Percentiles rank a stretch among this genome's conserved stretches.
phyloP scores from a whole-genome alignment of 1,140 invertebrate genomes.

The Armadillidium nasatum region DNA sequence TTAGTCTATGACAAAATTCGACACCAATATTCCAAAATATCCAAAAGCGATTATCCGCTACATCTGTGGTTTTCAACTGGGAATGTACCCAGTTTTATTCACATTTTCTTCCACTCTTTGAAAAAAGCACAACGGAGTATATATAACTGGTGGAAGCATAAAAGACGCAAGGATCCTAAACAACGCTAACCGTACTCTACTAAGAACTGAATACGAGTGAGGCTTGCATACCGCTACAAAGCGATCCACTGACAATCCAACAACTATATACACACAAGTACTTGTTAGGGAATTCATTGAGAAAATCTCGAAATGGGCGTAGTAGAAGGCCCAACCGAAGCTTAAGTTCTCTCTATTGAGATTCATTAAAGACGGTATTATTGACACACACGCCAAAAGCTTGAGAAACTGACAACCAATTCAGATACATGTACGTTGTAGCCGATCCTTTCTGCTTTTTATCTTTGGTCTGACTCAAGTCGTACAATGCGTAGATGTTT shows the following conservation, averaged over 20 bases:
- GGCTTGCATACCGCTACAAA: conserved; percentile 41
- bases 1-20: conserved; percentile 39
- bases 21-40: conserved; percentile 31
- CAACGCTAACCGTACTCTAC: conserved; percentile 17
- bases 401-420: conserved; percentile 35
- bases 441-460: neutral
- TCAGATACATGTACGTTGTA: conserved; percentile 34
- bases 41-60: conserved; percentile 1
- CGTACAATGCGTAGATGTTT: conserved; percentile 30
- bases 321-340: conserved; percentile 40
- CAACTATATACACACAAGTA: conserved; percentile 39
- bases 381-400: conserved; percentile 31
- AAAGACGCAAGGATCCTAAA: neutral
- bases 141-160: neutral
- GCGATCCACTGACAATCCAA: conserved; percentile 39
- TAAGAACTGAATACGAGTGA: conserved; percentile 27
- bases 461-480: neutral
- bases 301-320: conserved; percentile 38
- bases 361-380: conserved; percentile 30
- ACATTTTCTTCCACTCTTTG: neutral
- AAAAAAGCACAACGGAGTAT: neutral
- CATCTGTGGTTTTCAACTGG: neutral
- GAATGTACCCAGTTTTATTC: neutral
- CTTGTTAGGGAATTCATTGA: conserved; percentile 35
- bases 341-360: conserved; percentile 25